Percentiles rank a stretch among this genome's conserved stretches.
Conservation (phyloP, 2,113 vertebrate genomes). For the Erythrolamprus reginae region DNA sequence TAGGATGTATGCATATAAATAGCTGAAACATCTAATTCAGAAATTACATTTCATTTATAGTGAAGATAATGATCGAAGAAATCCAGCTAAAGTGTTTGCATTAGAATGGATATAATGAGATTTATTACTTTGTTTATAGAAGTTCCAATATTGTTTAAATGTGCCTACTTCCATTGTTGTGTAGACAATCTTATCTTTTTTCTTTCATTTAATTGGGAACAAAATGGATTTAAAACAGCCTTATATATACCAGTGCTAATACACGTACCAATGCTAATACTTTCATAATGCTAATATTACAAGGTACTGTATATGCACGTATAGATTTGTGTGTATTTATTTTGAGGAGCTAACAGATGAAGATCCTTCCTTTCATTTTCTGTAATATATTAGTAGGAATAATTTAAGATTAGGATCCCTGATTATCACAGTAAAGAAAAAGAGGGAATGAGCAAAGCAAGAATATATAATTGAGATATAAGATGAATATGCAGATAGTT, state of each 20-base stretch:
- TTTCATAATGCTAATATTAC: background rate
- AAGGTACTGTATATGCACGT: background rate
- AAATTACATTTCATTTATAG: too few species aligned
- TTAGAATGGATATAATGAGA: background rate
- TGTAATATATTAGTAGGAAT: background rate
- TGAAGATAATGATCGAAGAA: background rate
- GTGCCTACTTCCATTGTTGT: background rate
- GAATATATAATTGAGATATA: background rate
- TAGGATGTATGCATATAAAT: background rate
- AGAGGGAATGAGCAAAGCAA: background rate
- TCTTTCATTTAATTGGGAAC: background rate
- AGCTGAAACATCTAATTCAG: background rate
- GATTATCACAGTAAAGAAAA: background rate
- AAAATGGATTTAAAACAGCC: background rate
- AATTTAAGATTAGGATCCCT: background rate
- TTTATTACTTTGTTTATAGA: background rate
- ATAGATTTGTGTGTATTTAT: background rate
- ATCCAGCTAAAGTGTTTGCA: background rate
- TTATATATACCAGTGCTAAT: too few species aligned
- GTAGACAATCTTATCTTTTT: background rate
- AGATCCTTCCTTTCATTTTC: background rate
- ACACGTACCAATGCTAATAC: background rate
- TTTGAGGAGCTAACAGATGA: background rate
- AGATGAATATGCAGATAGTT: background rate
- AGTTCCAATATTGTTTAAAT: background rate